Conservation (phyloP, 2,888 invertebrate genomes). For the Imbricaverruca yamaguchii region DNA sequence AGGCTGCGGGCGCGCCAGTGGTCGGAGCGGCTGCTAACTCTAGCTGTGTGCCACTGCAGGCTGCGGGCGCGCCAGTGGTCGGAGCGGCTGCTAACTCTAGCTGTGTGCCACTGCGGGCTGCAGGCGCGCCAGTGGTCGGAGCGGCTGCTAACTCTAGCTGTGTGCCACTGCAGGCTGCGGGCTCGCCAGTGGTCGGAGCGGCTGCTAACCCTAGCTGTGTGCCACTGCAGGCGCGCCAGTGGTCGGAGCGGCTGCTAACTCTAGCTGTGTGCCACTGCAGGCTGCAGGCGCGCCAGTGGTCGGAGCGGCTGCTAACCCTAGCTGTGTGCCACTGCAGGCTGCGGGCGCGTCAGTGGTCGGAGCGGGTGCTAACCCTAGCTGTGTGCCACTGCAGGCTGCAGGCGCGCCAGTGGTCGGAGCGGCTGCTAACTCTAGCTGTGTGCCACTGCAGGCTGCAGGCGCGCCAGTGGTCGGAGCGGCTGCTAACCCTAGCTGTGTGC, state of each 20-base stretch:
- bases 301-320: constrained; percentile 49
- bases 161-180: constrained; percentile 56
- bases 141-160: constrained; percentile 37
- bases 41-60: constrained; percentile 45
- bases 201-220: not conserved
- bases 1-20: constrained; percentile 88
- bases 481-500: not conserved
- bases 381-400: constrained; percentile 55
- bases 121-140: constrained; percentile 94
- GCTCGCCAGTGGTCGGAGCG: constrained; percentile 90
- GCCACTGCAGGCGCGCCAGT: constrained; percentile 69
- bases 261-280: constrained; percentile 44
- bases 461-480: constrained; percentile 83
- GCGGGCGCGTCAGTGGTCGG: constrained; percentile 91
- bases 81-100: constrained; percentile 44
- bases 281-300: constrained; percentile 89
- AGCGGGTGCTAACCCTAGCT: constrained; percentile 41
- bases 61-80: constrained; percentile 93
- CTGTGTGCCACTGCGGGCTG: constrained; percentile 49
- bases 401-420: constrained; percentile 89
- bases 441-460: constrained; percentile 62
- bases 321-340: constrained; percentile 49
- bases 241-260: constrained; percentile 60
- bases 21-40: constrained; percentile 56
- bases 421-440: constrained; percentile 34